Percentiles rank a stretch among this genome's conserved stretches.
Conservation (phyloP, 1,140 invertebrate species). For the Drosophila serrata region DNA sequence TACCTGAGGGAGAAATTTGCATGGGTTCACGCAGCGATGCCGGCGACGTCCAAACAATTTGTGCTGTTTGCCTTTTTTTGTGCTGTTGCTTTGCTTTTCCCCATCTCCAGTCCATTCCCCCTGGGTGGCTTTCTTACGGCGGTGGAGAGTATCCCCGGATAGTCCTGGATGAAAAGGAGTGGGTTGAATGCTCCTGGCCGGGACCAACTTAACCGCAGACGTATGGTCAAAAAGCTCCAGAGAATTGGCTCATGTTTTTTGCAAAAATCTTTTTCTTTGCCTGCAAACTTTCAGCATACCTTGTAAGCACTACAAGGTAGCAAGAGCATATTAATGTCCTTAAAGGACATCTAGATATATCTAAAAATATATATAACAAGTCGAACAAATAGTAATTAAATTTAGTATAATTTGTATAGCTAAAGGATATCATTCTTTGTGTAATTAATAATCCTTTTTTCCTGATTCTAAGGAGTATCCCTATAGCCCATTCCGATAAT, state of each 20-base stretch:
- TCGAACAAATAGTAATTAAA: too few species aligned
- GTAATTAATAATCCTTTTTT: neutral
- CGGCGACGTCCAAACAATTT: conserved; percentile 74
- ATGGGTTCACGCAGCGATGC: conserved; percentile 72
- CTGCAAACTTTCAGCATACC: conserved; percentile 48
- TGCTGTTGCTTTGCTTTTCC: neutral
- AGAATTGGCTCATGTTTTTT: conserved; percentile 79
- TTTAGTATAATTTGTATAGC: too few species aligned
- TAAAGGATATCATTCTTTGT: neutral
- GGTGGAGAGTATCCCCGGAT: conserved; percentile 1
- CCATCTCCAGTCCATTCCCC: conserved; percentile 20
- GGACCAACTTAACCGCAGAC: conserved; percentile 76
- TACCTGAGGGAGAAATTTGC: conserved; percentile 80
- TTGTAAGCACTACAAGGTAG: conserved; percentile 20
- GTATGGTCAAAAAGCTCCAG: conserved; percentile 76
- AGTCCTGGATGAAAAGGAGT: conserved; percentile 5
- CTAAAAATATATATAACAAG: too few species aligned
- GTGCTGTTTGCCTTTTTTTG: conserved; percentile 38
- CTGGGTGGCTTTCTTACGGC: conserved; percentile 41
- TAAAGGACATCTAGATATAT: neutral
- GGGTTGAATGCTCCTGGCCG: conserved; percentile 43
- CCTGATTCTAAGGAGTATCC: conserved; percentile 35
- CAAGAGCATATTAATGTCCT: neutral
- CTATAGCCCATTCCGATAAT: neutral
- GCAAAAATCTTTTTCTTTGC: conserved; percentile 52